Percentiles rank a stretch among this genome's conserved stretches.
Conservation (phyloP, 1,140 invertebrate genomes). For the Drosophila bocqueti region DNA sequence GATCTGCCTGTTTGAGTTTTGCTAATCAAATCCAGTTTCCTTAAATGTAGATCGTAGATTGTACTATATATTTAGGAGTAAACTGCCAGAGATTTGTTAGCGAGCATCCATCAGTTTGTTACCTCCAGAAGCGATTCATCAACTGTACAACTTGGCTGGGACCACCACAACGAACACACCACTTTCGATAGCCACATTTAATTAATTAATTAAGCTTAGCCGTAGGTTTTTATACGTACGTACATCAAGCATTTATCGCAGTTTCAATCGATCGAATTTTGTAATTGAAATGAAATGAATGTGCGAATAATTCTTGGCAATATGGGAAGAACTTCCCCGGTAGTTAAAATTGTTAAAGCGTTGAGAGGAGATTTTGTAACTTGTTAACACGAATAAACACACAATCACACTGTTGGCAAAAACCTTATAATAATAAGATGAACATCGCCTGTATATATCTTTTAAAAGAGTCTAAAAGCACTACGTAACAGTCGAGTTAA, state of each 20-base stretch:
- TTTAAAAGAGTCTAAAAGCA: not conserved
- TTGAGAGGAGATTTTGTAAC: constrained; percentile 20
- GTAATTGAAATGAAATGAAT: constrained; percentile 13
- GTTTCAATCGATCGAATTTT: constrained; percentile 35
- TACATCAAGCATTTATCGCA: constrained; percentile 29
- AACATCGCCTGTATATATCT: too few species aligned
- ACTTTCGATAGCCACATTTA: constrained; percentile 7
- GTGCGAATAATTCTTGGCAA: constrained; percentile 9
- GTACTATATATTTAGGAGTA: constrained; percentile 38
- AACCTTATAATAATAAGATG: not conserved
- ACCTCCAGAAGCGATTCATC: constrained; percentile 37
- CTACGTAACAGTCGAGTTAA: not conserved
- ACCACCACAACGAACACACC: constrained; percentile 20
- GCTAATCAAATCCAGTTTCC: constrained; percentile 9
- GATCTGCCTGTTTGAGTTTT: constrained; percentile 14
- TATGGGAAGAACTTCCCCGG: not conserved
- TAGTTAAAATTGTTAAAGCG: constrained; percentile 4
- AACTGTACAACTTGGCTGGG: constrained; percentile 37
- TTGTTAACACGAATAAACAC: constrained; percentile 22
- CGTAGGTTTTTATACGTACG: constrained; percentile 3
- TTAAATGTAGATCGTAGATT: constrained; percentile 18
- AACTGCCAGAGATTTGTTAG: constrained; percentile 43
- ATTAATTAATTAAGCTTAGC: constrained; percentile 21
- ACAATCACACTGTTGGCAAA: not conserved
- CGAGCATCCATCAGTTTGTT: constrained; percentile 22